Base-by-base conservation (phyloP, 92 coral and sea anemone genomes). In the Galaxea fascicularis region DNA sequence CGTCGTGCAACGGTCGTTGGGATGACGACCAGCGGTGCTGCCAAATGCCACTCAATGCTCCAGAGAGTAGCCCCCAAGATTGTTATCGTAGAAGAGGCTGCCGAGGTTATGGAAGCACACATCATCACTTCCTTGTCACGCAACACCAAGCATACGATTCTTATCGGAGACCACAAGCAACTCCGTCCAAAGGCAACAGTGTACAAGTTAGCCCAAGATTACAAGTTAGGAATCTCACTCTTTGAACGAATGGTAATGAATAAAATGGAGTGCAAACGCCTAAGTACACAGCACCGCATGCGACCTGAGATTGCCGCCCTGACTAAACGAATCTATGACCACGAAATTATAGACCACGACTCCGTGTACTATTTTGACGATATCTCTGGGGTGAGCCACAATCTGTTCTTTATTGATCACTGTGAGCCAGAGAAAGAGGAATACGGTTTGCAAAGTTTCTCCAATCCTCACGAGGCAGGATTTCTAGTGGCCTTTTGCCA, bases 141-240 rank as follows among this genome's bases (percentile, higher is more conserved):
- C n/a, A 79, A 80, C 65, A 89, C 93, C 5, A 89, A 94, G 69
- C 95, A 91, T 65, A 77, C 92, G 7, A 89, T 94, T 35, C 84
- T 94, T 41, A 94, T 94, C 85, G 98, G 98, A 8, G 98, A 94
- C 82, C 98, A 94, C 88, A 89, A 94, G 44, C 98, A 94, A 47
- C 90, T 94, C 24, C 86, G 94, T 18, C 98, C 98, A 47, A 94
- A 94, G 49, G 91, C 98, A 8, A 89, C 95, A 12, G 93, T 89
- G 10, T 82, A 89, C 56, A 85, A 89, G 30, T 87, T 94, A 24
- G 92, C 96, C 15, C 83, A 45, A 51, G 65, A 82, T 21, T 90
- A 87, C 83, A 90, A 90, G 30, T 78, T 90, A 44, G 90, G 80
- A 39, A 83, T 90, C 52, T 90, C 95, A 1, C 84, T 92, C 71